phyloP scores from a whole-genome alignment of 2,113 vertebrate genomes.

The Toxotes chatareus region DNA sequence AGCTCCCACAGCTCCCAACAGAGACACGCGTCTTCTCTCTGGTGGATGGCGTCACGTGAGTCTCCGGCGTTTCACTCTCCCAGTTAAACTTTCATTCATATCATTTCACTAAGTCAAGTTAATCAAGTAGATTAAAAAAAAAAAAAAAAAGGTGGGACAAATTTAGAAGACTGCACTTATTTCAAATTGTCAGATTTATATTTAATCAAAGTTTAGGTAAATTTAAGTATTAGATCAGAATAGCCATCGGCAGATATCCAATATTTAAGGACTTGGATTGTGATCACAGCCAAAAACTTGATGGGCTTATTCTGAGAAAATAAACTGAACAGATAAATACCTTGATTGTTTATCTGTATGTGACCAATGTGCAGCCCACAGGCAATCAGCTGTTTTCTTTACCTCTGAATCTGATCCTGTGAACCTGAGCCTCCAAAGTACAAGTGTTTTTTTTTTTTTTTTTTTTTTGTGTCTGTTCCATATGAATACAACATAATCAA shows the following conservation, averaged over 20 bases:
- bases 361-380: background rate
- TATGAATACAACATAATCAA: constrained; percentile 36
- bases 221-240: background rate
- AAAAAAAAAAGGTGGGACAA: too few relatives aligned
- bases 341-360: background rate
- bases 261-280: background rate
- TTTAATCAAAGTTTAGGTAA: background rate
- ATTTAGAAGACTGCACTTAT: background rate
- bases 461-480: background rate
- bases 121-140: background rate
- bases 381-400: background rate
- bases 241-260: too few relatives aligned
- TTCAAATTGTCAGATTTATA: background rate
- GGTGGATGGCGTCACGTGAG: background rate
- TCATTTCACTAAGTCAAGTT: background rate
- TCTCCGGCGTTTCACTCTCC: background rate
- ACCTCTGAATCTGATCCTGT: background rate
- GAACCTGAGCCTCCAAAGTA: background rate
- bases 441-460: background rate
- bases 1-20: too few relatives aligned
- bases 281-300: background rate
- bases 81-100: background rate
- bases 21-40: too few relatives aligned
- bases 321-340: background rate
- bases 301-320: background rate